Evolutionary conservation across 2,797 vertebrate genomes (phyloP).

Genomic region (Columba guinea): DNA sequence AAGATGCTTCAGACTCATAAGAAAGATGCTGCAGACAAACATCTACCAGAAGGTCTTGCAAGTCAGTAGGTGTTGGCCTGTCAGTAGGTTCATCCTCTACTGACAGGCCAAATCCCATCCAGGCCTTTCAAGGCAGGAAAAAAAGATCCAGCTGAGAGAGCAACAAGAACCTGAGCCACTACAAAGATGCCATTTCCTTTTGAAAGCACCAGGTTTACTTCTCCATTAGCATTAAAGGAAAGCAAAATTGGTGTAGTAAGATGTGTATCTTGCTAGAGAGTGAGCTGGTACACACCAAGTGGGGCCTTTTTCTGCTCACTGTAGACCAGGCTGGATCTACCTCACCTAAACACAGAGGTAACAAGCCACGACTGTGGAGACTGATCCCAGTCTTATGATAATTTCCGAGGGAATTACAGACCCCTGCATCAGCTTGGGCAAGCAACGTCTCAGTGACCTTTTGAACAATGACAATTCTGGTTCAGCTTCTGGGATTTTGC

Average conservation of each 20-base stretch:
- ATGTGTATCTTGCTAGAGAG: background rate
- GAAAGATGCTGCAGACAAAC: background rate
- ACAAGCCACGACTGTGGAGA: rapidly evolving
- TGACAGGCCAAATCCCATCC: background rate
- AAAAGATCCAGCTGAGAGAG: background rate
- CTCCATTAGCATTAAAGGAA: background rate
- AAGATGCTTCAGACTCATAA: too few species aligned
- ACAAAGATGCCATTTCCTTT: background rate
- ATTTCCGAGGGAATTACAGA: background rate
- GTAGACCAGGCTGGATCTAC: background rate
- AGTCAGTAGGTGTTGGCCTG: too few species aligned
- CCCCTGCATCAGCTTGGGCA: rapidly evolving
- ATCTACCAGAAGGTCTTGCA: background rate
- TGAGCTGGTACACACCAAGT: background rate
- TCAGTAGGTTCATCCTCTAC: background rate
- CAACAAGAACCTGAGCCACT: background rate
- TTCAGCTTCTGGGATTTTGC: background rate
- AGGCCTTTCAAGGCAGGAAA: background rate
- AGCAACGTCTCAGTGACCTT: rapidly evolving
- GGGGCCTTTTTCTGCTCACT: background rate
- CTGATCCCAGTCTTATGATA: background rate
- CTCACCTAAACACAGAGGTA: rapidly evolving
- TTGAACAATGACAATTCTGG: background rate
- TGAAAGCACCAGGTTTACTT: background rate
- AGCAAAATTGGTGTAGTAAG: background rate